Evolutionary conservation across 2,888 invertebrate species (phyloP).

Genomic region (Cantharis rufa): DNA sequence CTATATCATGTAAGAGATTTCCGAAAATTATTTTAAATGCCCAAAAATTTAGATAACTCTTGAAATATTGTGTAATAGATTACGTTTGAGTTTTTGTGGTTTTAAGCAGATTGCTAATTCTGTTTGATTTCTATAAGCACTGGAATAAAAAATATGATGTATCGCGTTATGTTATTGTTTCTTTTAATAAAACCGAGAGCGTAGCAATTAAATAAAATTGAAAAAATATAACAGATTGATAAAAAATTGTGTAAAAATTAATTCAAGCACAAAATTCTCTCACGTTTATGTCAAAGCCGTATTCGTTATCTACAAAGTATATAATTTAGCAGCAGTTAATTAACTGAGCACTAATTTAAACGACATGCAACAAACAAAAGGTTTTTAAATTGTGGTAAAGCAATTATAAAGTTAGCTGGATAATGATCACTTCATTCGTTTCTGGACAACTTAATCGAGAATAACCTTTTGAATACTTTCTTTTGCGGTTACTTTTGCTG

Average conservation of each 20-base stretch:
- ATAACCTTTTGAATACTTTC: background rate
- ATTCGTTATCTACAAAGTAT: conserved; percentile 20
- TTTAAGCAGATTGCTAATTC: background rate
- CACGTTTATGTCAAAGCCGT: conserved; percentile 23
- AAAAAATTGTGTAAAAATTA: conserved; percentile 11
- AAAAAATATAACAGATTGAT: no score
- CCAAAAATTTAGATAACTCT: background rate
- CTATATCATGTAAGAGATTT: no score
- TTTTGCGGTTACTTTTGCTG: background rate
- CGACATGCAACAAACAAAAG: conserved; percentile 27
- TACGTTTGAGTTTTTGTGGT: background rate
- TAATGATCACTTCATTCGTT: conserved; percentile 11
- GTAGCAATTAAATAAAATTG: background rate
- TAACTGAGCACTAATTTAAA: conserved; percentile 26
- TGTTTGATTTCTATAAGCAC: background rate
- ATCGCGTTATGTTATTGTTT: background rate
- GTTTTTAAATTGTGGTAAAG: conserved; percentile 21
- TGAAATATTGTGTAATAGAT: background rate
- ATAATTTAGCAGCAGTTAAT: conserved; percentile 29
- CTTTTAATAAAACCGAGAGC: background rate
- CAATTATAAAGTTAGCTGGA: conserved; percentile 22
- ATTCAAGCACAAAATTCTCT: conserved; percentile 9
- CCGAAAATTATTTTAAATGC: background rate
- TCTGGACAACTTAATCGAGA: conserved; percentile 1
- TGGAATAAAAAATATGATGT: background rate